phyloP scores from a whole-genome alignment of 2,797 vertebrate genomes.

The Amphiprion clarkii region DNA sequence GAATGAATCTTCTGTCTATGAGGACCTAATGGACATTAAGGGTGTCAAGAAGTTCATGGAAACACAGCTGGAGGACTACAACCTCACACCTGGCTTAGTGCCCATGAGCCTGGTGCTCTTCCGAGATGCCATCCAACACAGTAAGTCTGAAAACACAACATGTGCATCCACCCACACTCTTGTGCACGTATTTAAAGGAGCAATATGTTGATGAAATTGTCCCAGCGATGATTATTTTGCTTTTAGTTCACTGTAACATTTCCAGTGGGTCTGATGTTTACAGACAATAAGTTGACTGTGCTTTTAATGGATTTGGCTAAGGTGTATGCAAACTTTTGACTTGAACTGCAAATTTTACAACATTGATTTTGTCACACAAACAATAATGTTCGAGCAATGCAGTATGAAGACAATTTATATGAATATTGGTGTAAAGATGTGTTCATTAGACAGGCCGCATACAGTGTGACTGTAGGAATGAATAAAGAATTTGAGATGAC shows the following conservation, averaged over 20 bases:
- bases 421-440: background rate
- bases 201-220: background rate
- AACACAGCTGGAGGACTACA: constrained; percentile 88
- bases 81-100: constrained; percentile 84
- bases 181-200: background rate
- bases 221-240: too few relatives aligned
- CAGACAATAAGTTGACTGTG: too few relatives aligned
- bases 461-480: background rate
- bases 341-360: too few relatives aligned
- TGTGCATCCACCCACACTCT: constrained; percentile 5
- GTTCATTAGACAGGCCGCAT: background rate
- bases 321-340: too few relatives aligned
- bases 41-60: constrained; percentile 88
- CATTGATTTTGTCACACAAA: background rate
- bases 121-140: constrained; percentile 90
- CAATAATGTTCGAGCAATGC: background rate
- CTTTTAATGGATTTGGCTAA: too few relatives aligned
- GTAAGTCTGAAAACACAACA: constrained; percentile 68
- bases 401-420: background rate
- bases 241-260: too few relatives aligned
- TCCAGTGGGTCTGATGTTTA: too few relatives aligned
- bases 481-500: too few relatives aligned
- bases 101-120: constrained; percentile 91
- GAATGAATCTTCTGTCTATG: constrained; percentile 86
- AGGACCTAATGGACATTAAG: constrained; percentile 88